A percentile compares a stretch with the other conserved stretches of the same genome.
Conservation (phyloP, 2,797 vertebrate genomes). For the Danio kyathit region DNA sequence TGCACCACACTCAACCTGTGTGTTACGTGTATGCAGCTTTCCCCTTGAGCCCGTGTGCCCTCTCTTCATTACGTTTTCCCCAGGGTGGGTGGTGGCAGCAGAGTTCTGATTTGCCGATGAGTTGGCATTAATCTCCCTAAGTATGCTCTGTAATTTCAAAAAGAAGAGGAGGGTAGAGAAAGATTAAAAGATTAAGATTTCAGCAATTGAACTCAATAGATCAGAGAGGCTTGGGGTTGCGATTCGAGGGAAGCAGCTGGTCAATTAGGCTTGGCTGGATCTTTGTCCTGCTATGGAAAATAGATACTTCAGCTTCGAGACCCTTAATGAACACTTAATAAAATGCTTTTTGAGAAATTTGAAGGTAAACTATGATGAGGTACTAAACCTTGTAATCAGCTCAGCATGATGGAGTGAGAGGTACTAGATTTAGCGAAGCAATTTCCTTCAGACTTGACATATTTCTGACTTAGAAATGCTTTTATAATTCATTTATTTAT, state of each 20-base stretch:
- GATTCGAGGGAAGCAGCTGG: conserved; percentile 28
- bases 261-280: conserved; percentile 43
- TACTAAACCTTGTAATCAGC: conserved; percentile 53
- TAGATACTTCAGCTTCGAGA: conserved; percentile 50
- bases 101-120: conserved; percentile 72
- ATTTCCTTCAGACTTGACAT: conserved; percentile 16
- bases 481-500: conserved; percentile 61
- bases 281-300: conserved; percentile 52
- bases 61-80: conserved; percentile 13
- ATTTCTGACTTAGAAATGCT: conserved; percentile 53
- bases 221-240: conserved; percentile 58
- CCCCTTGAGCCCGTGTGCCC: background rate
- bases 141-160: conserved; percentile 76
- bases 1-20: conserved; percentile 4
- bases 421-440: conserved; percentile 62
- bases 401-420: conserved; percentile 24
- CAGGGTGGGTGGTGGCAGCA: conserved; percentile 52
- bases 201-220: conserved; percentile 71
- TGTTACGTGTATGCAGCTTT: background rate
- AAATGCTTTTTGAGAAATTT: conserved; percentile 65
- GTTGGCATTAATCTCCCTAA: conserved; percentile 75
- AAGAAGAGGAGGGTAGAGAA: conserved; percentile 51
- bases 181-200: conserved; percentile 82
- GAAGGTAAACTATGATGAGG: conserved; percentile 63
- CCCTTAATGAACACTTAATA: conserved; percentile 62